Base-by-base conservation (phyloP, 2,888 invertebrate genomes). In the Eupithecia inturbata region DNA sequence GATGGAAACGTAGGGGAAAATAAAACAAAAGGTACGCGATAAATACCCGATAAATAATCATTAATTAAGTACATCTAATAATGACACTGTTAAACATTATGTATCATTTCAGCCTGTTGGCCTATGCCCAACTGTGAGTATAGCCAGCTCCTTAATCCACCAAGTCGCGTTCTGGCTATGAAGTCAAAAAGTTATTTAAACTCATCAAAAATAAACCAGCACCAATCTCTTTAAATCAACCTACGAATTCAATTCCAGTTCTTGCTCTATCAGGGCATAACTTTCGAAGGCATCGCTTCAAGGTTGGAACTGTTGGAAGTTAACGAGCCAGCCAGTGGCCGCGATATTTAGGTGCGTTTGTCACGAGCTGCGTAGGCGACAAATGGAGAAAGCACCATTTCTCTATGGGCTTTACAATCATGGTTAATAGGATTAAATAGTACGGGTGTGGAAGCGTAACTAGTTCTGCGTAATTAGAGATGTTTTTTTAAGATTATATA, bases 311-410 rank as follows among this genome's bases (percentile, higher is more conserved):
- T 53, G 79, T 75, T 79, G 76, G 72, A 72, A 69, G 74, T 71
- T 75, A 76, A 78, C 77, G 64, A 78, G 77, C 77, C 78, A 75
- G 72, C 73, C 63, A 36, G 53, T 71, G 68, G 73, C 67, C 70
- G 76, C 70, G 68, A 77, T 82, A 83, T 85, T 83, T 83, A 86
- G 84, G 84, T 82, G 84, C 83, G 85, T 86, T 87, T 87, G 85
- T 86, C 87, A 87, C 81, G 85, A 77, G 77, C 80, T 82, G 85
- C 84, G 87, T 87, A 82, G 87, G 87, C 85, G 85, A 78, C 80
- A 78, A 78, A 79, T 81, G 80, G 84, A 83, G 87, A 87, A 87
- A 87, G 87, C 84, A 74, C 79, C 83, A 85, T 86, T 86, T 87
- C 87, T 83, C 85, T 73, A 75, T 77, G 76, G 78, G 77, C 79